Base-by-base conservation (phyloP, 2,888 invertebrate species). In the Caenorhabditis sp. region DNA sequence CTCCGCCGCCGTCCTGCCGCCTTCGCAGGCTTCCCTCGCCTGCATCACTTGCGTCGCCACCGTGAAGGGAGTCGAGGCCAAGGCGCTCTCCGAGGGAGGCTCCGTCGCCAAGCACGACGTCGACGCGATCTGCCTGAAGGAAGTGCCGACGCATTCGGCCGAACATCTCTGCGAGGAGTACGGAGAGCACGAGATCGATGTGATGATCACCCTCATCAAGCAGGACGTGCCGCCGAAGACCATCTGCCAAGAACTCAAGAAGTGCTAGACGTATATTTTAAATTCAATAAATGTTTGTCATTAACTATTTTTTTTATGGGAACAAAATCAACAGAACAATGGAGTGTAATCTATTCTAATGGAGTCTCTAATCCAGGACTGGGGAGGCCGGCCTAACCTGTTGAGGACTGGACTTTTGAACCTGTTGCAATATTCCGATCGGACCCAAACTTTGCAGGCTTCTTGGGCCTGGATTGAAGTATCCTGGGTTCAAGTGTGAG, bases 1-100 rank as follows among this genome's bases (percentile, higher is more conserved):
- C 37, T 30, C 41, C 11, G 15, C 65, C 13, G 45, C 50, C 15
- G 59, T 71, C 27, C 39, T 55, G 6, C 71, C 76, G 30, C 76
- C 55, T 24, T 66, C 68, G 2, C 50, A 70, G 53, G 70, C 76
- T n/a, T 52, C 70, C 6, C 26, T 77, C n/a, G 59, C 50, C 5
- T 77, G 76, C 35, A 63, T 77, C 43, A 77, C 71, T 13, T 77
- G 76, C 45, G 59, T 65, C 22, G 76, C 71, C 32, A 77, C 76
- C 13, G 76, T 77, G 7, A 77, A 71, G 24, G 65, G 65, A 37
- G 59, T 77, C 24, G 76, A 77, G 43, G 53, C 61, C 0, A 77
- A 71, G 30, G 48, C 55, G 1, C 39, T 68, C 13, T 3, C 22
- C n/a, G 58, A 63, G 32, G 76, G 76, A 20, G 76, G 52, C 17